These are phyloP conservation scores for Hydropotes inermis DNA, from an alignment of 2,113 vertebrate species.

Conservation along the genomic window DNA sequence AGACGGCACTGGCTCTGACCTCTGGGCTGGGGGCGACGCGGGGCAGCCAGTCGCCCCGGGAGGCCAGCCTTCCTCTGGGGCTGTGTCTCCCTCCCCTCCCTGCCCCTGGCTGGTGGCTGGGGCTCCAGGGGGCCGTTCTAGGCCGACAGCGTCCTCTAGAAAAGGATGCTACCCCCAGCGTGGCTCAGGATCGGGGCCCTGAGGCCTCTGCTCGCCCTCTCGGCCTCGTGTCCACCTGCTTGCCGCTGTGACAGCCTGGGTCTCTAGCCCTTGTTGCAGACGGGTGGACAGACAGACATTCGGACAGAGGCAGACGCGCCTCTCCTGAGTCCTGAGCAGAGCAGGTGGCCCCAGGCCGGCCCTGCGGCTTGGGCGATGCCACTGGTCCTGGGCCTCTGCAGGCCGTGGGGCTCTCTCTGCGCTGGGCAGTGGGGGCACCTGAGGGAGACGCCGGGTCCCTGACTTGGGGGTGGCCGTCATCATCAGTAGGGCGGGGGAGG, in stretches of 20 bases:
- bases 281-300: not conserved
- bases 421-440: accelerated
- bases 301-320: accelerated
- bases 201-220: not conserved
- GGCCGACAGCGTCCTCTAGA: not conserved
- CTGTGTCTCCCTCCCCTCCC: not conserved
- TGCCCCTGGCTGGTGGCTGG: not conserved
- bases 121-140: not conserved
- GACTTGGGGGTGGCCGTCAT: not conserved
- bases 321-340: not conserved
- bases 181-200: accelerated
- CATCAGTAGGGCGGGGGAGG: no score
- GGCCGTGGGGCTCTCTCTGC: accelerated
- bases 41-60: accelerated
- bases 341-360: not conserved
- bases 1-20: not conserved
- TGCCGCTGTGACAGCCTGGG: not conserved
- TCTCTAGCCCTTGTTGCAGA: not conserved
- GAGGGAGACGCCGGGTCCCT: not conserved
- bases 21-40: accelerated
- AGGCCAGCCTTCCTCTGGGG: not conserved
- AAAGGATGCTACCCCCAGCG: no score
- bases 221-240: not conserved
- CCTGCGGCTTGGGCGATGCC: accelerated
- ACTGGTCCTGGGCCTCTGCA: not conserved